phyloP scores from a whole-genome alignment of 2,113 vertebrate genomes.

The Cervus canadensis region DNA sequence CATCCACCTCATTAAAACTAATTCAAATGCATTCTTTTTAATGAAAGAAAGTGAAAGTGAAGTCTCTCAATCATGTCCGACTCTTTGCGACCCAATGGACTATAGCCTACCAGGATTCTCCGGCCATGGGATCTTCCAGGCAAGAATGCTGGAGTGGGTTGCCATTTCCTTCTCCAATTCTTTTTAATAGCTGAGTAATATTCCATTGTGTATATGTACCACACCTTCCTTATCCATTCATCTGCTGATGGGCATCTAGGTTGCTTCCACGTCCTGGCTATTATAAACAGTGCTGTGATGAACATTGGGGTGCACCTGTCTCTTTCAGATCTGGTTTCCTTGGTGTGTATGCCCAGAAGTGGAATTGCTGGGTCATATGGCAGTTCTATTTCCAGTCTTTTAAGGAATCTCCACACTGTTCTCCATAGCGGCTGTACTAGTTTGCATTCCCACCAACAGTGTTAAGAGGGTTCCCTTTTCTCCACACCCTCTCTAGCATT shows the following conservation, averaged over 20 bases:
- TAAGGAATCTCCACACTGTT: neutral
- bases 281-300: rapidly evolving
- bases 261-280: neutral
- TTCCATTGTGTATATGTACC: neutral
- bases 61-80: too few relatives aligned
- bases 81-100: too few relatives aligned
- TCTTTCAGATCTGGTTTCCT: neutral
- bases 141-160: too few relatives aligned
- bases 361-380: neutral
- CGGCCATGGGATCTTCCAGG: too few relatives aligned
- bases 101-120: too few relatives aligned
- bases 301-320: neutral
- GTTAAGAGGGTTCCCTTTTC: neutral
- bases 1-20: neutral
- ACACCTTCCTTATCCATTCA: neutral
- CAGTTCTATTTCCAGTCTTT: neutral
- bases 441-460: neutral
- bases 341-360: rapidly evolving
- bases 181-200: neutral
- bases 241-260: neutral
- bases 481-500: neutral
- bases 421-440: neutral
- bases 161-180: too few relatives aligned
- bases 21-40: neutral
- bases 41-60: too few relatives aligned